phyloP scores from a whole-genome alignment of 1,140 invertebrate species.

The Forficula auricularia region DNA sequence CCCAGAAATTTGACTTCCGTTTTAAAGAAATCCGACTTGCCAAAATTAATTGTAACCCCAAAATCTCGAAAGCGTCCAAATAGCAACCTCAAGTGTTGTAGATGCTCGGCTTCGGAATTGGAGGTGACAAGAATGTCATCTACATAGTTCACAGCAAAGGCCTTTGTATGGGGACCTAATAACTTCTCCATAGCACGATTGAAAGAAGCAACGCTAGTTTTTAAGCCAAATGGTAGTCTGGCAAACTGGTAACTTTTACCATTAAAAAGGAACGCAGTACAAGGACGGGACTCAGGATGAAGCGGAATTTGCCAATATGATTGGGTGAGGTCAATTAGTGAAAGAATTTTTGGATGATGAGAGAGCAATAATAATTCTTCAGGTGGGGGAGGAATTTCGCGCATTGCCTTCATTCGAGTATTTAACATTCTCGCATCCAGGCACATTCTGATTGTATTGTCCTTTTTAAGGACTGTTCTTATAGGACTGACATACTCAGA shows the following conservation, averaged over 20 bases:
- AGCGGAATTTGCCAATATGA: constrained; percentile 24
- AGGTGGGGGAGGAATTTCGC: neutral
- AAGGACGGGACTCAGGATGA: constrained; percentile 15
- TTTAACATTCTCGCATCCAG: constrained; percentile 22
- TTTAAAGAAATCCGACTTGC: constrained; percentile 17
- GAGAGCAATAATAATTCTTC: constrained; percentile 15
- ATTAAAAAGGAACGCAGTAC: constrained; percentile 21
- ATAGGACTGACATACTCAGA: constrained; percentile 22
- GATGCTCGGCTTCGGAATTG: constrained; percentile 11
- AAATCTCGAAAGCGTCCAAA: constrained; percentile 11
- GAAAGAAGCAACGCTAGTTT: constrained; percentile 13
- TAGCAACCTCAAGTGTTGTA: constrained; percentile 12
- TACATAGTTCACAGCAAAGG: neutral
- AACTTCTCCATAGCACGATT: neutral
- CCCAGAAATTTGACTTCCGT: constrained; percentile 24
- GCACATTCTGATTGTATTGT: constrained; percentile 18
- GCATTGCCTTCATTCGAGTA: constrained; percentile 17
- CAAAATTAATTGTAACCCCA: constrained; percentile 15
- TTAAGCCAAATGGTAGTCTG: constrained; percentile 18
- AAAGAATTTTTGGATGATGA: constrained; percentile 15
- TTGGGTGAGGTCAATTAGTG: constrained; percentile 19
- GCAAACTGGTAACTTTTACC: constrained; percentile 19
- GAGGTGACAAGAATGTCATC: constrained; percentile 16
- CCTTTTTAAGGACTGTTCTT: constrained; percentile 16
- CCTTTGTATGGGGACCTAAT: neutral